Percentiles rank a stretch among this genome's conserved stretches.
Evolutionary conservation across 2,888 invertebrate genomes (phyloP).

Genomic region (Zygothrica quintamaculata): DNA sequence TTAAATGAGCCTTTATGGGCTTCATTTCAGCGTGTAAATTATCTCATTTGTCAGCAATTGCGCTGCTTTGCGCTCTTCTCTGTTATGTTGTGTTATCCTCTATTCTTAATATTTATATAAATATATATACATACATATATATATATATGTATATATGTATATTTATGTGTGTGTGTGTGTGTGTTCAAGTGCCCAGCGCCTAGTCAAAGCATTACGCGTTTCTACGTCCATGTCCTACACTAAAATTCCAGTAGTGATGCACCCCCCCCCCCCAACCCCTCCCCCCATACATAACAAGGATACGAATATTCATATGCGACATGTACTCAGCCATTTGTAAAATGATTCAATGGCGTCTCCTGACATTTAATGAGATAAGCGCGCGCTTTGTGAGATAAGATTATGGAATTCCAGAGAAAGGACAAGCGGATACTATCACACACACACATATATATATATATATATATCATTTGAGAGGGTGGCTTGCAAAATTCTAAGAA

Average conservation of each 20-base stretch:
- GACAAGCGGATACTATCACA: conserved; percentile 39
- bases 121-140: no score
- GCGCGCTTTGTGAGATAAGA: conserved; percentile 70
- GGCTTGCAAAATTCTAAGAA: conserved; percentile 20
- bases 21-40: conserved; percentile 80
- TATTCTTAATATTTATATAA: no score
- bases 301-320: conserved; percentile 61
- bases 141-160: neutral
- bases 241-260: neutral
- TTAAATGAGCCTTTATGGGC: conserved; percentile 81
- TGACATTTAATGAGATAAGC: conserved; percentile 76
- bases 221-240: conserved; percentile 32
- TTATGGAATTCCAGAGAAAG: conserved; percentile 51
- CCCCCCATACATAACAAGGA: neutral
- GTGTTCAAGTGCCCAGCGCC: conserved; percentile 58
- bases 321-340: conserved; percentile 78
- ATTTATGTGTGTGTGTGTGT: conserved; percentile 24
- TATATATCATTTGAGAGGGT: conserved; percentile 11
- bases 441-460: conserved; percentile 3
- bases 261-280: no score
- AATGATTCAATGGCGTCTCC: conserved; percentile 77
- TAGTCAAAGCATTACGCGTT: conserved; percentile 43
- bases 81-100: conserved; percentile 6
- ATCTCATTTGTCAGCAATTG: conserved; percentile 80
- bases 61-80: conserved; percentile 48